A percentile compares a stretch with the other conserved stretches of the same genome.
These are phyloP conservation scores for Sesia apiformis DNA, from an alignment of 2,888 invertebrate species.

Conservation along the genomic window DNA sequence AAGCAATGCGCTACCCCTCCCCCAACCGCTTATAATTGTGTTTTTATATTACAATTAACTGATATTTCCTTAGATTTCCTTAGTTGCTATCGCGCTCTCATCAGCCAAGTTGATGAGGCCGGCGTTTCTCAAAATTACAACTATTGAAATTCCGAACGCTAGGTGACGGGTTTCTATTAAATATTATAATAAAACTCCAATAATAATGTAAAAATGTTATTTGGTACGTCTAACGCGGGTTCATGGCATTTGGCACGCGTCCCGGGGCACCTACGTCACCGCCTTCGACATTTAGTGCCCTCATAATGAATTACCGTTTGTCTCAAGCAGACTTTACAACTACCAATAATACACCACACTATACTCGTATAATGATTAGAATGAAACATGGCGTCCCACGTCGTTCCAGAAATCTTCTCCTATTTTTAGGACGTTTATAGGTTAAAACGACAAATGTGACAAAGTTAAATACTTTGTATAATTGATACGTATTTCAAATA, in stretches of 20 bases:
- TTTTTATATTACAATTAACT: too few species aligned
- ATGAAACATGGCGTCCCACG: slow-evolving; percentile 17
- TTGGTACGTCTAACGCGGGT: background rate
- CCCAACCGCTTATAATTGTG: too few species aligned
- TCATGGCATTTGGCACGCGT: slow-evolving; percentile 25
- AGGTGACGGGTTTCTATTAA: too few species aligned
- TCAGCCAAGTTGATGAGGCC: too few species aligned
- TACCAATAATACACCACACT: slow-evolving; percentile 12
- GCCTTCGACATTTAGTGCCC: slow-evolving; percentile 35
- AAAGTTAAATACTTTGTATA: background rate
- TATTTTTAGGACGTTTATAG: slow-evolving; percentile 19
- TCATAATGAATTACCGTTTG: slow-evolving; percentile 34
- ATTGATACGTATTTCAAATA: background rate
- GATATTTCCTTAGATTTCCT: too few species aligned
- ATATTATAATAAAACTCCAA: too few species aligned
- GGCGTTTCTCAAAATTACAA: too few species aligned
- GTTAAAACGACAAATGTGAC: background rate
- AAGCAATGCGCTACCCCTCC: too few species aligned
- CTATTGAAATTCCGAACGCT: too few species aligned
- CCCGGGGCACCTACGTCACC: slow-evolving; percentile 21
- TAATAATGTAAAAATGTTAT: too few species aligned
- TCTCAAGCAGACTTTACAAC: slow-evolving; percentile 19
- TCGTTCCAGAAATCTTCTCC: slow-evolving; percentile 15
- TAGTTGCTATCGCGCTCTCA: too few species aligned
- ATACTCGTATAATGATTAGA: slow-evolving; percentile 11